These are phyloP conservation scores for Columba livia DNA, from an alignment of 2,113 vertebrate genomes.

Conservation along the genomic window DNA sequence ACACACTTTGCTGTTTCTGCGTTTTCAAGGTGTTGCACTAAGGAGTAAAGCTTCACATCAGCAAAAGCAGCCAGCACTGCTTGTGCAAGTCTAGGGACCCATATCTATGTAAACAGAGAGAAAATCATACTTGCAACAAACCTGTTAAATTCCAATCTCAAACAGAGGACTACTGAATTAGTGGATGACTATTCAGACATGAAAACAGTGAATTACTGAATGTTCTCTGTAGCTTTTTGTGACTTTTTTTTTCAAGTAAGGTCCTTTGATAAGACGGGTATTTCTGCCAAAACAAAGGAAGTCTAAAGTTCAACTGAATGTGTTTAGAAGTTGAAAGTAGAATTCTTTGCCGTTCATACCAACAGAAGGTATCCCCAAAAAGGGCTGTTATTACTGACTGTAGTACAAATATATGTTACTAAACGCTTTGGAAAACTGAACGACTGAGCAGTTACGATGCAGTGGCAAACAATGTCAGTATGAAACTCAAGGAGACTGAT, in stretches of 20 bases:
- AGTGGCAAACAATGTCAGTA: not conserved
- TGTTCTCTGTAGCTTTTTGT: not conserved
- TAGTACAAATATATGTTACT: not conserved
- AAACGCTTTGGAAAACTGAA: not conserved
- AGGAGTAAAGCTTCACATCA: conserved; percentile 86
- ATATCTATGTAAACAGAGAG: conserved; percentile 78
- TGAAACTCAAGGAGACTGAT: not conserved
- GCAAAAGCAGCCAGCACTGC: conserved; percentile 86
- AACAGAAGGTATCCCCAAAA: not conserved
- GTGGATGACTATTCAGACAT: not conserved
- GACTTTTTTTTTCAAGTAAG: not conserved
- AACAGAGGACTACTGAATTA: not conserved
- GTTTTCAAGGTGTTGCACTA: conserved; percentile 80
- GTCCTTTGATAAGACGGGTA: not conserved
- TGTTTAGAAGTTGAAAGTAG: not conserved
- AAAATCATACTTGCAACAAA: not conserved
- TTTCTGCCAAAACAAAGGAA: not conserved
- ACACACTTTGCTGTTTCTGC: conserved; percentile 83
- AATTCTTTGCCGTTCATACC: not conserved
- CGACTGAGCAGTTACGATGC: not conserved
- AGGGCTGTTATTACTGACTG: not conserved
- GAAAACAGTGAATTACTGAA: not conserved
- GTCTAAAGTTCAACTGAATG: not conserved
- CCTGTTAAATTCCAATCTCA: not conserved
- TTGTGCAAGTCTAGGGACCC: conserved; percentile 87